A percentile compares a stretch with the other conserved stretches of the same genome.
These are phyloP conservation scores for Melitaea athalia DNA, from an alignment of 2,888 invertebrate species.

Conservation along the genomic window DNA sequence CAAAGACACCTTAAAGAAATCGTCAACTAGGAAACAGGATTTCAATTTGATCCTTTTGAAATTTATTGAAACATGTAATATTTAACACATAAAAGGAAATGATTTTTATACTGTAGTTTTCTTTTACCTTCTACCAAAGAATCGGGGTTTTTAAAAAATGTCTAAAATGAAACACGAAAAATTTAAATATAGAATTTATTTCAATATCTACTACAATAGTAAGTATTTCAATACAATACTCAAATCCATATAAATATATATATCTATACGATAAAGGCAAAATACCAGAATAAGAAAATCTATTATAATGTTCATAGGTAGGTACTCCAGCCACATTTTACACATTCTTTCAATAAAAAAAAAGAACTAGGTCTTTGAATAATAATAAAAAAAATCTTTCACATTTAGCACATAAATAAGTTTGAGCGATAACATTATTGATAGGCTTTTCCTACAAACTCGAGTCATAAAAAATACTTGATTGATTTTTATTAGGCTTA, in stretches of 20 bases:
- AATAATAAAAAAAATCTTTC: background rate
- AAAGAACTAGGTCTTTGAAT: too few species aligned
- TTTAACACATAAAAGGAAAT: conserved; percentile 52
- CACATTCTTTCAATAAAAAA: background rate
- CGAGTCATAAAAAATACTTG: too few species aligned
- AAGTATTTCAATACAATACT: conserved; percentile 12
- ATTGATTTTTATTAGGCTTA: background rate
- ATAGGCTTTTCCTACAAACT: too few species aligned
- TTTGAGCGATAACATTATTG: background rate
- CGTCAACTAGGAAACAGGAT: conserved; percentile 51
- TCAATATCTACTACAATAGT: conserved; percentile 14
- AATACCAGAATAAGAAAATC: conserved; percentile 4
- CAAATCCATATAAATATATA: conserved; percentile 21
- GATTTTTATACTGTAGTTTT: conserved; percentile 52
- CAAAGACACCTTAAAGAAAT: conserved; percentile 2
- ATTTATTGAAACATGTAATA: conserved; percentile 59
- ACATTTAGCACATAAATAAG: background rate
- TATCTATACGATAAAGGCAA: conserved; percentile 12
- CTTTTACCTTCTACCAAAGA: conserved; percentile 29
- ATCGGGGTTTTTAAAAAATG: background rate
- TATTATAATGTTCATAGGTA: too few species aligned
- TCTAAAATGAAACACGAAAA: conserved; percentile 15
- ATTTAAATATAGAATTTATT: conserved; percentile 34
- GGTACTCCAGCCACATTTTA: background rate
- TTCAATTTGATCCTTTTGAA: conserved; percentile 49